These are phyloP conservation scores for Beroe forskalii DNA, from an alignment of 37 sponge, comb jelly and placozoan species.

Conservation along the genomic window DNA sequence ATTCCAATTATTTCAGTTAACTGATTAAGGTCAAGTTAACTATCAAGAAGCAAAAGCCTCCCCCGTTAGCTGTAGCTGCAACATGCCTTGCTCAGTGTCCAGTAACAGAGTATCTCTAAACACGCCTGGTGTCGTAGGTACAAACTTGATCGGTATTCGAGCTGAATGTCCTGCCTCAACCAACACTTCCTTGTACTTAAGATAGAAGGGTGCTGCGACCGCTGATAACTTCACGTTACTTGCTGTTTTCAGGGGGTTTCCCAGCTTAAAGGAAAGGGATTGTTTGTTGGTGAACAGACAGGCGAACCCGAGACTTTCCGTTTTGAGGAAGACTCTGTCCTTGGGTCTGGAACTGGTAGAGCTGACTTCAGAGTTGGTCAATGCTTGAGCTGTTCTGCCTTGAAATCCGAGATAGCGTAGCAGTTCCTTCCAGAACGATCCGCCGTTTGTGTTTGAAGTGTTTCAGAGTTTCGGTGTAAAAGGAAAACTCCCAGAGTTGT, in stretches of 20 bases:
- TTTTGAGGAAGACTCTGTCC: slow-evolving; percentile 33
- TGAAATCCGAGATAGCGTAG: neutral
- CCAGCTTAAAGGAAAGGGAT: slow-evolving; percentile 20
- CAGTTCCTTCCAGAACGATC: slow-evolving; percentile 30
- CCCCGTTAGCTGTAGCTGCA: neutral
- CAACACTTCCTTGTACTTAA: slow-evolving; percentile 60
- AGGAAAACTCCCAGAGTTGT: slow-evolving; percentile 1
- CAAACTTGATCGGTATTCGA: slow-evolving; percentile 48
- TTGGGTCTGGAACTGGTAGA: neutral
- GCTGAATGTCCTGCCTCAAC: slow-evolving; percentile 53
- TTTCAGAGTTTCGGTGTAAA: neutral
- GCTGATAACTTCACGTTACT: slow-evolving; percentile 45
- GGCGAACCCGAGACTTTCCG: neutral
- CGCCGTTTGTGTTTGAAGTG: neutral
- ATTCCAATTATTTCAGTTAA: too few relatives aligned
- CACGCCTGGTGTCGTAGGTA: neutral
- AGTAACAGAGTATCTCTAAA: neutral
- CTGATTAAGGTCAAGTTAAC: too few relatives aligned
- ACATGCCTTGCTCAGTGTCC: slow-evolving; percentile 21
- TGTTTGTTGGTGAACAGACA: neutral
- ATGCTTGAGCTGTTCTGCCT: neutral
- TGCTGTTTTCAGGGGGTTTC: slow-evolving; percentile 39
- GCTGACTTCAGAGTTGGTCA: neutral
- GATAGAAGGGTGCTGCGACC: slow-evolving; percentile 1
- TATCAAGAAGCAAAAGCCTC: too few relatives aligned